Evolutionary conservation across 2,888 invertebrate genomes (phyloP), one percentile per base, ranked within the genome.

Genomic region (Pollenia amentaria): DNA sequence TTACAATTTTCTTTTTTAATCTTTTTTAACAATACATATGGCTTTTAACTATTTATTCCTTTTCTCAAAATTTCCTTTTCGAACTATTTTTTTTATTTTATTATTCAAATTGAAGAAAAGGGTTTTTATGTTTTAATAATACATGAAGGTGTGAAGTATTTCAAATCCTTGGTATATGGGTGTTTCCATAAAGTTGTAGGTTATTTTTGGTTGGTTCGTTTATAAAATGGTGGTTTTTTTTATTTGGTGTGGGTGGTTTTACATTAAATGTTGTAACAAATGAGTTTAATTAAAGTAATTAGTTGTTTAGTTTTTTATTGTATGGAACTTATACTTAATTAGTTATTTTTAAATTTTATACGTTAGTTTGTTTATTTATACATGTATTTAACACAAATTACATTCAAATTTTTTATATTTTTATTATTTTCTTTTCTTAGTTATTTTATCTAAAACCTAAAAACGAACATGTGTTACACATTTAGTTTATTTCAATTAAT

Each of bases 401-500:
- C 82, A 82, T 82, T 69, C n/a, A 76, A 60, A 67, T 42, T 38
- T 42, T 76, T n/a, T 75, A 48, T 75, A 12, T 40, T 16, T 18
- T 60, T 18, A 42, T 51, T 11, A 42, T 57, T 72, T 60, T 21
- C 38, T 46, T 70, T 21, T 44, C 67, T 14, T 44, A 40, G 18
- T 16, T 53, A 44, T 64, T 78, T 62, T 70, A 55, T 48, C 77
- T 80, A 77, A 72, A 73, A 76, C 72, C 83, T 76, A 83, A 76
- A 84, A 83, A 64, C 48, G 72, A 75, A 64, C 72, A 75, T 87
- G 80, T 81, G 80, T 87, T 84, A 29, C 80, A 87, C 84, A 84
- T 73, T 64, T 78, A 84, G 77, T 87, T 82, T 75, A 44, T 78
- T 72, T 77, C 62, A 69, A 51, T 9, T 48, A 38, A 64, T 4